Evolutionary conservation across 2,888 invertebrate genomes (phyloP), one percentile per base, ranked within the genome.

Genomic region (Sesia bembeciformis): DNA sequence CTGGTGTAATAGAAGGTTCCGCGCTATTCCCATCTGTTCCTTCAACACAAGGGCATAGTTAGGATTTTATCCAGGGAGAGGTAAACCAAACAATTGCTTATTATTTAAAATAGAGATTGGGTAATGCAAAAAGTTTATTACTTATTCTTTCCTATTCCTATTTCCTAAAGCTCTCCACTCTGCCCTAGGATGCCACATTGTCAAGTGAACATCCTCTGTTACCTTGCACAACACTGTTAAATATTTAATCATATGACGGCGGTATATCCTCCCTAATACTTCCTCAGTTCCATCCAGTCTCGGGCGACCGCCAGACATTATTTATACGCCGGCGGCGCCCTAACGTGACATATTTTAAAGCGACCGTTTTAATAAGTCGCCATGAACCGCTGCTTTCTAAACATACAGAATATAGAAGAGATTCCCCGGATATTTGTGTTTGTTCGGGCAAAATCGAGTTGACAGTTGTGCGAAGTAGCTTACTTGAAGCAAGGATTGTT

Each of bases 311-410:
- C 74, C 71, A 68, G 72, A 74, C 79, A 76, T 82, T 84, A 86
- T 86, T 87, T 86, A 87, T 81, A 70, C 72, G 68, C 70, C 70
- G 67, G 63, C 71, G 68, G 74, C 73, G 69, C 79, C 78, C 81
- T 74, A 78, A 77, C 79, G 82, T 82, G 84, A 83, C 85, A 84
- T 85, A 86, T 85, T 87, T 87, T 85, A 86, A 84, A 84, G 81
- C 78, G 71, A 74, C 77, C 78, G 71, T 81, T 86, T 87, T 87
- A 86, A 87, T 86, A 87, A 84, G 84, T 82, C 77, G 82, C 79
- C 75, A 76, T 70, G 75, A 78, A 78, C 81, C 81, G 78, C 74
- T 63, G 69, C 67, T 65, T 73, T 67, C 65, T 53, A 63, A 73
- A 75, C 62, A 53, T 75, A 75, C 51, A 62, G 53, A 53, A 46